Conservation (phyloP, 2,113 vertebrate genomes). For the Archocentrus centrarchus region DNA sequence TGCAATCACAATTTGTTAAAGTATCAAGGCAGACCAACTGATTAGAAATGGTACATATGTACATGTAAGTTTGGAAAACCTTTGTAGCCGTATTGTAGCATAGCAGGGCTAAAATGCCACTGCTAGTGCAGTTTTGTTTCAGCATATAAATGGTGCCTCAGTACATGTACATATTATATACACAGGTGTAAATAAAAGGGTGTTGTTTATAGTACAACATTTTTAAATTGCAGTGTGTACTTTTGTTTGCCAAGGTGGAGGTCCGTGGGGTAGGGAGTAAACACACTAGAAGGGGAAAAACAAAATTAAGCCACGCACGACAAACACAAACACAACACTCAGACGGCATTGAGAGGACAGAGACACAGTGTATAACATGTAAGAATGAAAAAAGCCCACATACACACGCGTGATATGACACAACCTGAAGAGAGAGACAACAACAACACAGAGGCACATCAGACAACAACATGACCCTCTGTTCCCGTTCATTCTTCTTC, state of each 20-base stretch:
- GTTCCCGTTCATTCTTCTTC: slow-evolving; percentile 65
- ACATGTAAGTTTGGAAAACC: slow-evolving; percentile 12
- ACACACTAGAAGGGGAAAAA: slow-evolving; percentile 64
- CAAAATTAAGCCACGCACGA: slow-evolving; percentile 70
- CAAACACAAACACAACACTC: slow-evolving; percentile 72
- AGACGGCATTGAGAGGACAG: slow-evolving; percentile 73
- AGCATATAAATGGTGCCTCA: background rate
- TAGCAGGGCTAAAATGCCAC: background rate
- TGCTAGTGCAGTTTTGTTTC: background rate
- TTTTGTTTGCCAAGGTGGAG: slow-evolving; percentile 56
- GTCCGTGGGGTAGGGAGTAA: slow-evolving; percentile 63
- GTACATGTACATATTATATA: slow-evolving; percentile 5
- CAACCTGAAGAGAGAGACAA: slow-evolving; percentile 86
- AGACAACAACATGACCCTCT: slow-evolving; percentile 79
- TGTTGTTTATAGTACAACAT: background rate
- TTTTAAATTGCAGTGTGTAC: slow-evolving; percentile 28
- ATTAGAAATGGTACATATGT: slow-evolving; percentile 17
- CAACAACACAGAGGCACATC: slow-evolving; percentile 83
- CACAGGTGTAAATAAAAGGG: background rate
- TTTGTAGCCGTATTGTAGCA: background rate
- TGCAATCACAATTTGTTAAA: slow-evolving; percentile 5
- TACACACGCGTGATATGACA: slow-evolving; percentile 88
- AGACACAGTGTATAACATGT: slow-evolving; percentile 77
- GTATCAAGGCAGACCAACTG: background rate
- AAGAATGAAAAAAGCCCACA: slow-evolving; percentile 85